Percentiles rank a stretch among this genome's conserved stretches.
Evolutionary conservation across 2,113 vertebrate species (phyloP).

Genomic region (Pontoporia blainvillei): DNA sequence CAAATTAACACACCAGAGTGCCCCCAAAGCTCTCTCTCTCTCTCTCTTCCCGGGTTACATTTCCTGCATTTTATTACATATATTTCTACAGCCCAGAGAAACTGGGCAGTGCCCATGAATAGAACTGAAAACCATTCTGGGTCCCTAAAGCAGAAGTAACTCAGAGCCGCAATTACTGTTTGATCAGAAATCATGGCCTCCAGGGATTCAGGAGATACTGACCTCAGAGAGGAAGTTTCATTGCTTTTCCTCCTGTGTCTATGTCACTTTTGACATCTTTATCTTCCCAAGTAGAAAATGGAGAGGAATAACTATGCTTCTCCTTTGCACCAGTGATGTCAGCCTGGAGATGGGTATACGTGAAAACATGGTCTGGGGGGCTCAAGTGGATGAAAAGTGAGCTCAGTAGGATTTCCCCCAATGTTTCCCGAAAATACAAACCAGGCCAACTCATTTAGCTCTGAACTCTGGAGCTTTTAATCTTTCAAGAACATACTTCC

Average conservation of each 20-base stretch:
- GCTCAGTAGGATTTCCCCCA: not conserved
- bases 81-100: not conserved
- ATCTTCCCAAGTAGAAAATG: not conserved
- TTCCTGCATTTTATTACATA: not conserved
- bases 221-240: not conserved
- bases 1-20: not conserved
- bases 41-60: not conserved
- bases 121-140: not conserved
- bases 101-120: not conserved
- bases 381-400: not conserved
- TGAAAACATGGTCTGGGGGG: not conserved
- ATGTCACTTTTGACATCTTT: not conserved
- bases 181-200: not conserved
- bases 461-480: not conserved
- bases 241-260: not conserved
- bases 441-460: not conserved
- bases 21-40: not conserved
- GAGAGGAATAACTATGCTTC: not conserved
- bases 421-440: not conserved
- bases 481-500: slow-evolving; percentile 53
- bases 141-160: not conserved
- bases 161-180: not conserved
- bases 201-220: not conserved
- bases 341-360: not conserved
- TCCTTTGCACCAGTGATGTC: not conserved